Evolutionary conservation across 2,888 invertebrate species (phyloP).

Genomic region (Metopia argyrocephala): DNA sequence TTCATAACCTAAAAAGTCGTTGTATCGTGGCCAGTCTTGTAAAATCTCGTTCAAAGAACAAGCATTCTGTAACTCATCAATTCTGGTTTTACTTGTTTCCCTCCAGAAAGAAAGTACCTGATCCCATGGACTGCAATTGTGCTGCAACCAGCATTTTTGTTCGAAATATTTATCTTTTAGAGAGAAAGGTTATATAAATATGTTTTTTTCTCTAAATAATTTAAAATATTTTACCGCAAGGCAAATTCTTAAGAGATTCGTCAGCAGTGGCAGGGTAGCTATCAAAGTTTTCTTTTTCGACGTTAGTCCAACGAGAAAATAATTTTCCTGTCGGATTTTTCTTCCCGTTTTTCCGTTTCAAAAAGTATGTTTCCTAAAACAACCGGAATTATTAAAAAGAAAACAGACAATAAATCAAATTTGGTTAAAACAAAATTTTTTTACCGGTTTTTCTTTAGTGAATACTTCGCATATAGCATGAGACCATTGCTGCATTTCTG

Average conservation of each 20-base stretch:
- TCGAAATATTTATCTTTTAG: slow-evolving; percentile 47
- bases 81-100: slow-evolving; percentile 46
- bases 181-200: no score
- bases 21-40: no score
- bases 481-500: no score
- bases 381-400: no score
- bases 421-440: no score
- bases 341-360: slow-evolving; percentile 50
- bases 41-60: slow-evolving; percentile 36
- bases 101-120: slow-evolving; percentile 42
- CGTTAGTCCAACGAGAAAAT: slow-evolving; percentile 56
- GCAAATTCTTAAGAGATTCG: slow-evolving; percentile 42
- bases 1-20: no score
- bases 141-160: slow-evolving; percentile 52
- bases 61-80: slow-evolving; percentile 38
- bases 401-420: no score
- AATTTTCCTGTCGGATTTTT: slow-evolving; percentile 56
- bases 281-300: slow-evolving; percentile 38
- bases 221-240: slow-evolving; percentile 17
- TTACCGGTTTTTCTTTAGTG: no score
- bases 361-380: no score
- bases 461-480: no score
- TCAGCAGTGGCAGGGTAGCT: slow-evolving; percentile 37
- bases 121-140: slow-evolving; percentile 46
- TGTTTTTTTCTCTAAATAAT: slow-evolving; percentile 12